Percentiles rank a stretch among this genome's conserved stretches.
phyloP scores from a whole-genome alignment of 37 sponge, comb jelly and placozoan species.

The Lycopodina hypogea region DNA sequence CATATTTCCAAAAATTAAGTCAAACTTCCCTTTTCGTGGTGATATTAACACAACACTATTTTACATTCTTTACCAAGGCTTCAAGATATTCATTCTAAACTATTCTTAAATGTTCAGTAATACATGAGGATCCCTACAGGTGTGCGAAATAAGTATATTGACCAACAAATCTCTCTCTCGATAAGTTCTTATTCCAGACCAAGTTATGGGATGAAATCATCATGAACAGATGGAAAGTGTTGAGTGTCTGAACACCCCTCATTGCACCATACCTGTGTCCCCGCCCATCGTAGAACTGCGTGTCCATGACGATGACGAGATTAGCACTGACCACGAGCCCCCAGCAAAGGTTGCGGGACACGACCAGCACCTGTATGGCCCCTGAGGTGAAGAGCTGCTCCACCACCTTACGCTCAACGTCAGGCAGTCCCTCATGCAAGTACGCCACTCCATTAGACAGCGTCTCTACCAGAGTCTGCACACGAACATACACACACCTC shows the following conservation, averaged over 20 bases:
- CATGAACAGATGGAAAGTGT: neutral
- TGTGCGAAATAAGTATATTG: too few species aligned
- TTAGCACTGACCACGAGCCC: slow-evolving; percentile 73
- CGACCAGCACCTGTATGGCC: slow-evolving; percentile 88
- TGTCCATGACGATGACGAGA: slow-evolving; percentile 97
- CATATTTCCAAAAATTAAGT: too few species aligned
- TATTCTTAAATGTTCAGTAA: too few species aligned
- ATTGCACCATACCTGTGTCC: slow-evolving; percentile 71
- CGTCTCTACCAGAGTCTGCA: slow-evolving; percentile 90
- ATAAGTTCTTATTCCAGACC: too few species aligned
- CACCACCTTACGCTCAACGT: slow-evolving; percentile 81
- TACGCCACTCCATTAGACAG: slow-evolving; percentile 91
- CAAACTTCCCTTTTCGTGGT: too few species aligned
- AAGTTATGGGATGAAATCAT: too few species aligned
- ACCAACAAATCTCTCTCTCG: too few species aligned
- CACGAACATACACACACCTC: slow-evolving; percentile 58
- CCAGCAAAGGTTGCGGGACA: slow-evolving; percentile 86
- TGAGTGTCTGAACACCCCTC: neutral
- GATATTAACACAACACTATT: too few species aligned
- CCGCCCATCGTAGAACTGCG: slow-evolving; percentile 95
- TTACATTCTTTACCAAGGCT: too few species aligned
- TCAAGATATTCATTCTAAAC: too few species aligned
- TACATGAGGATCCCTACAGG: too few species aligned
- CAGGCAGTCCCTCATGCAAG: slow-evolving; percentile 94
- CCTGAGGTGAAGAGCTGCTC: slow-evolving; percentile 89